These are phyloP conservation scores for Theristus sp. DNA, from an alignment of 2,888 invertebrate species.

Conservation along the genomic window DNA sequence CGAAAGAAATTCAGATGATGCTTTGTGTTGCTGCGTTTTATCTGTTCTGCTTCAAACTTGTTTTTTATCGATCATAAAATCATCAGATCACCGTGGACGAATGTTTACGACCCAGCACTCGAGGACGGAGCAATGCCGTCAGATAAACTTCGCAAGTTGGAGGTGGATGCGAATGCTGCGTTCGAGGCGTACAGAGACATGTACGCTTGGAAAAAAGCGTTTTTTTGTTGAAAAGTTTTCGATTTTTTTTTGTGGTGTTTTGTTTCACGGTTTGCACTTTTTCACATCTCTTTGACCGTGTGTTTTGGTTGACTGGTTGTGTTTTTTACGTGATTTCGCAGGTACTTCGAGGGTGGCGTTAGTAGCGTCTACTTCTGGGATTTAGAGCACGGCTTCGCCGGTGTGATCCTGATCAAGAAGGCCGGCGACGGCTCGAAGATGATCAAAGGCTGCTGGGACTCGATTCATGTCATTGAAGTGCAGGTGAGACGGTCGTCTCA, in stretches of 20 bases:
- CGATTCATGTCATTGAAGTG: constrained; percentile 96
- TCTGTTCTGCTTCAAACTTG: too few species aligned
- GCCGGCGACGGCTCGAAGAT: constrained; percentile 94
- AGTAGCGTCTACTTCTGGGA: constrained; percentile 99
- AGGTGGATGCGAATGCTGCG: constrained; percentile 92
- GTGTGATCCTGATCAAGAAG: constrained; percentile 94
- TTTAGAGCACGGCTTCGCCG: constrained; percentile 80
- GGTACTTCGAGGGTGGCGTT: constrained; percentile 96
- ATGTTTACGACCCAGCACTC: constrained; percentile 85
- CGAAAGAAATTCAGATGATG: too few species aligned
- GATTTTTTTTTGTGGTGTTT: not conserved
- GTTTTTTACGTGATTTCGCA: too few species aligned
- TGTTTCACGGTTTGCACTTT: not conserved
- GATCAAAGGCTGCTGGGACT: constrained; percentile 99
- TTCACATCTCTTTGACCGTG: too few species aligned
- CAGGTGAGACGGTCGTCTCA: too few species aligned
- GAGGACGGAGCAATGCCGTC: constrained; percentile 98
- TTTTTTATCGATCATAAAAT: too few species aligned
- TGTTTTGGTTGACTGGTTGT: too few species aligned
- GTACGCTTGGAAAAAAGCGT: too few species aligned
- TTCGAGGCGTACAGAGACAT: constrained; percentile 64
- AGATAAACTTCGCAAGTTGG: constrained; percentile 75
- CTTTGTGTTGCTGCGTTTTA: too few species aligned
- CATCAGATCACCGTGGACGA: constrained; percentile 96
- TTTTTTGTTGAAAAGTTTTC: not conserved